A percentile compares a stretch with the other conserved stretches of the same genome.
Evolutionary conservation across 2,888 invertebrate genomes (phyloP).

Genomic region (Cryptus armator): DNA sequence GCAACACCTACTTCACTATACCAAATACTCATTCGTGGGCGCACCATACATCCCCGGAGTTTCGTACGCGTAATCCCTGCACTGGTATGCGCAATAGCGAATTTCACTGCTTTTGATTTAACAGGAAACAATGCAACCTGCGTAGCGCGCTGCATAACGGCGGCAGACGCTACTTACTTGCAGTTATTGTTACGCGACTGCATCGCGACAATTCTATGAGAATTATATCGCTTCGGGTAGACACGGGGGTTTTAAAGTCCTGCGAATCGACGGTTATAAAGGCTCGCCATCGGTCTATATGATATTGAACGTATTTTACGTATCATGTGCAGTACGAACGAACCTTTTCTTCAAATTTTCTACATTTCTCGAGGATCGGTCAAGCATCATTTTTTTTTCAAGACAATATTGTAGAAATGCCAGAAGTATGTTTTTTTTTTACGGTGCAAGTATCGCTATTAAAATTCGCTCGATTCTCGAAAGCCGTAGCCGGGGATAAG

Average conservation of each 20-base stretch:
- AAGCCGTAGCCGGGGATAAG: not conserved
- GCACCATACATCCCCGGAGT: slow-evolving; percentile 59
- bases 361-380: slow-evolving; percentile 35
- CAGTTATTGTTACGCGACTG: slow-evolving; percentile 65
- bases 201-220: slow-evolving; percentile 72
- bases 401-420: not conserved
- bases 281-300: not conserved
- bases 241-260: slow-evolving; percentile 45
- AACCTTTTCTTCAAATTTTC: not conserved
- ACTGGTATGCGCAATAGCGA: slow-evolving; percentile 74
- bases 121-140: slow-evolving; percentile 75
- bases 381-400: not conserved
- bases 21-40: not conserved
- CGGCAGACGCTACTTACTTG: slow-evolving; percentile 77
- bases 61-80: slow-evolving; percentile 3
- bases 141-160: slow-evolving; percentile 41
- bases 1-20: slow-evolving; percentile 33
- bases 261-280: slow-evolving; percentile 53
- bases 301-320: slow-evolving; percentile 5
- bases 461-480: not conserved
- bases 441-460: slow-evolving; percentile 34
- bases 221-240: slow-evolving; percentile 58
- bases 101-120: slow-evolving; percentile 82
- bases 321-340: not conserved
- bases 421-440: slow-evolving; percentile 29